Evolutionary conservation across 2,113 vertebrate genomes (phyloP).

Genomic region (Bos javanicus): DNA sequence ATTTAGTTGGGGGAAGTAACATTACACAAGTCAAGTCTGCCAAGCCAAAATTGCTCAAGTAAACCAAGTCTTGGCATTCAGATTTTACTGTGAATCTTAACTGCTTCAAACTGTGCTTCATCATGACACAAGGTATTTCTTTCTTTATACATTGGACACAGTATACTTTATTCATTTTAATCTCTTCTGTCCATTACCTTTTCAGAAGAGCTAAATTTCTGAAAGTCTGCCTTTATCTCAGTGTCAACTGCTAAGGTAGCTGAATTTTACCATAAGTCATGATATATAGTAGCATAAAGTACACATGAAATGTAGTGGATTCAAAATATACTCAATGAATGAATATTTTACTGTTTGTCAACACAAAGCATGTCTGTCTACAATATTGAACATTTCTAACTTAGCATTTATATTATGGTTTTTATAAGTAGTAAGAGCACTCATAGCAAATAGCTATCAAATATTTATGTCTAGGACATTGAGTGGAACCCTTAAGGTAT

Average conservation of each 20-base stretch:
- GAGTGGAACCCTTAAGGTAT: background rate
- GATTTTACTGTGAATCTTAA: background rate
- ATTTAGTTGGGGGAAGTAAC: background rate
- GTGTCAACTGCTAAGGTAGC: background rate
- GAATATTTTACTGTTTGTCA: background rate
- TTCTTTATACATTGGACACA: background rate
- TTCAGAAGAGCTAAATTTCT: background rate
- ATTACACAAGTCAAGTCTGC: background rate
- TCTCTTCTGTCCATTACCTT: background rate
- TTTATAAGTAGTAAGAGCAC: background rate
- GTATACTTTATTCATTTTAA: background rate
- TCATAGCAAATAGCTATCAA: background rate
- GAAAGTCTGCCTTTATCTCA: background rate
- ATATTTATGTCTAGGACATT: background rate
- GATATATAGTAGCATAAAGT: background rate
- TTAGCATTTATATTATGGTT: background rate
- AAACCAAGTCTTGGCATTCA: background rate
- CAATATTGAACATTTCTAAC: background rate
- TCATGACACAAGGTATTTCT: background rate
- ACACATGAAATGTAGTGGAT: background rate
- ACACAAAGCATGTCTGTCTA: background rate
- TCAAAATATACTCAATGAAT: background rate
- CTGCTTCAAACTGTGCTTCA: background rate
- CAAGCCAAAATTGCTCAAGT: background rate
- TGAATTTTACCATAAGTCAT: slow-evolving; percentile 1